Evolutionary conservation across 2,113 vertebrate species (phyloP), one percentile per base, ranked within the genome.

Genomic region (Ceyx melanurus): DNA sequence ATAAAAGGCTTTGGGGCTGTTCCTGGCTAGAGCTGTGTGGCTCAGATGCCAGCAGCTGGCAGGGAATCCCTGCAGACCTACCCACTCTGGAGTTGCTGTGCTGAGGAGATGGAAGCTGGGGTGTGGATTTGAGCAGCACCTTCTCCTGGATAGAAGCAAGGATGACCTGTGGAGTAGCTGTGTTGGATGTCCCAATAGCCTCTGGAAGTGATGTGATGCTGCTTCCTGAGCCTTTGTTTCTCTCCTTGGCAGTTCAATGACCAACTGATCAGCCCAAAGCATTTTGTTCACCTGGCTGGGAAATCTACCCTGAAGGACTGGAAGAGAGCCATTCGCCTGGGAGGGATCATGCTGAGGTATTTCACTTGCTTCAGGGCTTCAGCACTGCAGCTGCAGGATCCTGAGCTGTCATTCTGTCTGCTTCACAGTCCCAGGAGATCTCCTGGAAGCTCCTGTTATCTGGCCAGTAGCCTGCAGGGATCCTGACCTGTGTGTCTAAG

Each of bases 301-400:
- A 99, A 99, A 94, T 99, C 99, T 58, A 99, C 99, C 42, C 97
- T 99, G 76, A 99, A 99, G 97, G 99, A 99, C 91, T 99, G 99
- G 99, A 99, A 99, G 95, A 97, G 99, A 96, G 99, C 99, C 93
- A 99, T 99, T 96, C 98, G 99, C 82, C 97, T 99, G 10, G 99
- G 98, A 90, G 99, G 99, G 73, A 98, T 99, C 83, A 99, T 99
- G 99, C 98, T 99, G 93, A 99, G 99, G 99, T 99, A 98, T 95
- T 77, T 70, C 51, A 53, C 29, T 57, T n/a, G 42, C 71, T 71
- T 78, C 72, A 86, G 51, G 18, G 40, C 66, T 80, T 53, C 40
- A 10, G n/a, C 15, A 3, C 50, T 54, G 67, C 48, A 66, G 65
- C 81, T 60, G 46, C 68, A 76, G 76, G 62, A 57, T 57, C 42